Evolutionary conservation across 2,888 invertebrate species (phyloP).

Genomic region (Pyrochroa serraticornis): DNA sequence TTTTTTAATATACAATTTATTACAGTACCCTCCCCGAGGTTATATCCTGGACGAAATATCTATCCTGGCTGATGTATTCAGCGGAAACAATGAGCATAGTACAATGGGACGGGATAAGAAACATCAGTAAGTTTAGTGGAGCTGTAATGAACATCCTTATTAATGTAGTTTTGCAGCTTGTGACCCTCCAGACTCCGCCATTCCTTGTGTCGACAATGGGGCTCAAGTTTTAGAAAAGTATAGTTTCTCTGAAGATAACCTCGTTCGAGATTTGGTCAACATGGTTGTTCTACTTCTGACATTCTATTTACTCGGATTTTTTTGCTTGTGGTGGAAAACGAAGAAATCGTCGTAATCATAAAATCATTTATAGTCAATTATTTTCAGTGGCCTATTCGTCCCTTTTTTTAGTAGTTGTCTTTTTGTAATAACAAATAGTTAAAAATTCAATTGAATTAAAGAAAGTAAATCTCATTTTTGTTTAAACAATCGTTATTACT

Average conservation of each 20-base stretch:
- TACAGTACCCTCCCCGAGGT: slow-evolving; percentile 72
- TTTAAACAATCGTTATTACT: no score
- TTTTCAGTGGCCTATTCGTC: no score
- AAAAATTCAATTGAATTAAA: no score
- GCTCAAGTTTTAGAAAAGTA: slow-evolving; percentile 74
- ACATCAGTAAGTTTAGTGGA: slow-evolving; percentile 66
- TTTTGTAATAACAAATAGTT: no score
- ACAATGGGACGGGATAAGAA: slow-evolving; percentile 79
- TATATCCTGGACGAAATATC: slow-evolving; percentile 76
- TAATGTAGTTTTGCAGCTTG: slow-evolving; percentile 61
- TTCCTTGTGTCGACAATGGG: slow-evolving; percentile 77
- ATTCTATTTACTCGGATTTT: slow-evolving; percentile 74
- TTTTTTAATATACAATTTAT: slow-evolving; percentile 12
- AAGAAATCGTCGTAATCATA: slow-evolving; percentile 45
- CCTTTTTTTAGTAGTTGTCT: no score
- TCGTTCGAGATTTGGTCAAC: slow-evolving; percentile 70
- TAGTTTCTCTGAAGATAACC: slow-evolving; percentile 70
- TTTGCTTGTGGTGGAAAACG: slow-evolving; percentile 70
- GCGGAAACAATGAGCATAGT: slow-evolving; percentile 83
- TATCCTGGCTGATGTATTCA: slow-evolving; percentile 87
- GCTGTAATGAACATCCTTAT: neutral
- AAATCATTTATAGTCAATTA: no score
- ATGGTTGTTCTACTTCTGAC: slow-evolving; percentile 68
- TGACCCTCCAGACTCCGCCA: slow-evolving; percentile 61
- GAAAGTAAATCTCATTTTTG: no score